phyloP scores from a whole-genome alignment of 2,888 invertebrate genomes.

The Agonopterix alstromeriana region DNA sequence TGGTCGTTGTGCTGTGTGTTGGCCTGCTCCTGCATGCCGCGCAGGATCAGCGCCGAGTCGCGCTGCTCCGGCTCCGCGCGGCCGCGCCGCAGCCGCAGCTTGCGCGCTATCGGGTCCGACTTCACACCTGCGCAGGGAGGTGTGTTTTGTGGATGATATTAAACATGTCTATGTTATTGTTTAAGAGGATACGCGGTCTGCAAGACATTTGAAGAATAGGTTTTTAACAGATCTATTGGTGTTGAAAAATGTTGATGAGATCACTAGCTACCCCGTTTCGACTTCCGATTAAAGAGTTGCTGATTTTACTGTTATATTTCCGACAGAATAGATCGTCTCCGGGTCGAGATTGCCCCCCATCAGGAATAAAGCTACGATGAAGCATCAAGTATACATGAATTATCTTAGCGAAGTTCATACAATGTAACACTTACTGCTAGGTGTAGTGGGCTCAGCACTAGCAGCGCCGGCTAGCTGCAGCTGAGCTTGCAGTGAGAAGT shows the following conservation, averaged over 20 bases:
- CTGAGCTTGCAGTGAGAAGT: conserved; percentile 98
- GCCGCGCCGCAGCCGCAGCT: conserved; percentile 90
- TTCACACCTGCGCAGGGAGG: conserved; percentile 34
- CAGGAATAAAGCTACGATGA: too few species aligned
- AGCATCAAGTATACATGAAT: too few species aligned
- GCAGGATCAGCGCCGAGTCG: conserved; percentile 92
- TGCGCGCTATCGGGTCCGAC: conserved; percentile 94
- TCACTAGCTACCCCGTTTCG: too few species aligned
- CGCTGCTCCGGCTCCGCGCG: conserved; percentile 80
- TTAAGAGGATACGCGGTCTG: too few species aligned
- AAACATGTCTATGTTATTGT: neutral
- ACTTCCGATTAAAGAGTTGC: too few species aligned
- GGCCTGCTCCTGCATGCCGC: conserved; percentile 81
- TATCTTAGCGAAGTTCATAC: too few species aligned
- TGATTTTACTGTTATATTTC: too few species aligned
- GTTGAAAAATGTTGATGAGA: too few species aligned
- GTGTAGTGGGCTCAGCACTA: conserved; percentile 83
- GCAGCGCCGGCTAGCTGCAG: conserved; percentile 93
- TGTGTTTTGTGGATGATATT: neutral
- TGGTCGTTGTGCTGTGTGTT: conserved; percentile 83
- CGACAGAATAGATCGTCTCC: too few species aligned
- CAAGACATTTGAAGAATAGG: too few species aligned
- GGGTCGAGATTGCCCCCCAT: too few species aligned
- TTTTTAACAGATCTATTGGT: too few species aligned
- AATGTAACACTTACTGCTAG: conserved; percentile 74